These are phyloP conservation scores for Thunnus maccoyii DNA, from an alignment of 2,113 vertebrate genomes.

Conservation along the genomic window DNA sequence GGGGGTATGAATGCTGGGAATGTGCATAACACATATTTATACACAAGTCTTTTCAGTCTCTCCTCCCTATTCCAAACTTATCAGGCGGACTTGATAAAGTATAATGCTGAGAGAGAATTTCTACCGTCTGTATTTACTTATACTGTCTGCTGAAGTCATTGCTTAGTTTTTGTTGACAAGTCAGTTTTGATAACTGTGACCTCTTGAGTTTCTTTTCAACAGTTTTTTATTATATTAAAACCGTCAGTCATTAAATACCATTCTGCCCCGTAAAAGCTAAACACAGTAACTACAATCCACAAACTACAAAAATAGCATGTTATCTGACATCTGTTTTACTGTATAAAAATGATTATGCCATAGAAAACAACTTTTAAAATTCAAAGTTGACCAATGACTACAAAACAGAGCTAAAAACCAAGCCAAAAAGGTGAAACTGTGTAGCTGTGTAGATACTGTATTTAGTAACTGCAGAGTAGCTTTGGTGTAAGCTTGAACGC, in stretches of 20 bases:
- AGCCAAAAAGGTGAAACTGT: too few species aligned
- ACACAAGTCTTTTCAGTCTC: conserved; percentile 1
- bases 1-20: conserved; percentile 46
- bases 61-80: background rate
- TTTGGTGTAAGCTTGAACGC: too few species aligned
- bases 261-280: background rate
- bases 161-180: background rate
- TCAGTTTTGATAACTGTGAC: background rate
- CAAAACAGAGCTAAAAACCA: background rate
- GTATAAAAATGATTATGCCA: background rate
- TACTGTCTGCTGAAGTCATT: background rate
- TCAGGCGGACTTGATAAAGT: background rate
- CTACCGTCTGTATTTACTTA: background rate
- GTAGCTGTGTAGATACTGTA: too few species aligned
- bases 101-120: background rate
- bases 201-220: too few species aligned
- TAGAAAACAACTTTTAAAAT: background rate
- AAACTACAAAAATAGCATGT: background rate
- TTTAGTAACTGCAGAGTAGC: too few species aligned
- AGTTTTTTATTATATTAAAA: background rate
- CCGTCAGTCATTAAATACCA: background rate
- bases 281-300: background rate
- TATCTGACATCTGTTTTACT: background rate
- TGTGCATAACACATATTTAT: conserved; percentile 46
- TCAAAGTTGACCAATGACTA: too few species aligned